phyloP scores from a whole-genome alignment of 1,140 invertebrate species.

The Drosophila seguyi region DNA sequence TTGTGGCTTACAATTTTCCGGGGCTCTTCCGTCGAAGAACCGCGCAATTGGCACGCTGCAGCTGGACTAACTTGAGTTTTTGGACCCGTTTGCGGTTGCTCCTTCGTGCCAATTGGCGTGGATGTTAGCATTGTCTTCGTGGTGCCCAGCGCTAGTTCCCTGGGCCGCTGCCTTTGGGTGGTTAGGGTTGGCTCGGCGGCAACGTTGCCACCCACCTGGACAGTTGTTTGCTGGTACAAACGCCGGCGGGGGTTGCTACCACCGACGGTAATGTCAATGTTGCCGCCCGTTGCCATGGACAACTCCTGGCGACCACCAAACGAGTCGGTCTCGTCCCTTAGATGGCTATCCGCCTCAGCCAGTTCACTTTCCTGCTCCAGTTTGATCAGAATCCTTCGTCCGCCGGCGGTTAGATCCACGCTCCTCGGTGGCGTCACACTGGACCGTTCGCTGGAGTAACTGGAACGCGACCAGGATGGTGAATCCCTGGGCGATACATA shows the following conservation, averaged over 20 bases:
- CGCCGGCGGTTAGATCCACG: conserved; percentile 78
- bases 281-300: conserved; percentile 76
- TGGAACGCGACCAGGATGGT: conserved; percentile 70
- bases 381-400: conserved; percentile 75
- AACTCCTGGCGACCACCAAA: conserved; percentile 70
- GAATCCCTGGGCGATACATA: conserved; percentile 76
- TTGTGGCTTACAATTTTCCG: conserved; percentile 83
- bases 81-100: conserved; percentile 75
- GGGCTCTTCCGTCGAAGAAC: conserved; percentile 83
- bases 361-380: conserved; percentile 68
- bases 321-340: conserved; percentile 70
- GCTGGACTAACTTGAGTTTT: conserved; percentile 62
- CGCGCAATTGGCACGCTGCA: conserved; percentile 83
- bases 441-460: conserved; percentile 70
- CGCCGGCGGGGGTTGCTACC: conserved; percentile 74
- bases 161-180: conserved; percentile 54
- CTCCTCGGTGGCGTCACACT: conserved; percentile 75
- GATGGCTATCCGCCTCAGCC: conserved; percentile 45
- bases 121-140: conserved; percentile 74
- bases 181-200: conserved; percentile 27
- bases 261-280: conserved; percentile 85
- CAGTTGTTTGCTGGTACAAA: conserved; percentile 76
- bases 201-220: conserved; percentile 72
- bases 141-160: conserved; percentile 67
- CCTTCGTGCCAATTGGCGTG: conserved; percentile 78